Evolutionary conservation across 1,140 invertebrate genomes (phyloP).

Genomic region (Drosophila obscura): DNA sequence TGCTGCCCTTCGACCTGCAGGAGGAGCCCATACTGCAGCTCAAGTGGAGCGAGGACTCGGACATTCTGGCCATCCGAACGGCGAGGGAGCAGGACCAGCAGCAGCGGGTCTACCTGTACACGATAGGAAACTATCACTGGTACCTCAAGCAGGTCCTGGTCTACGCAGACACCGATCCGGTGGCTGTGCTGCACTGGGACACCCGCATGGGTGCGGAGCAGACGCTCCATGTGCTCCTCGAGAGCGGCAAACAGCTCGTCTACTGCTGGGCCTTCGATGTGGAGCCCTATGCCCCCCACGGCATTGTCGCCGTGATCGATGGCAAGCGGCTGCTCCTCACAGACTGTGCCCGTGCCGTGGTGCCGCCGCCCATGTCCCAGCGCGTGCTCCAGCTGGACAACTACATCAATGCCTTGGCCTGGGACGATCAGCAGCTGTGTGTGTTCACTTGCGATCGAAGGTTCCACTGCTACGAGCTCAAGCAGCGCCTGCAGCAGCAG

Average conservation of each 20-base stretch:
- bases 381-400: conserved; percentile 85
- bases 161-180: conserved; percentile 65
- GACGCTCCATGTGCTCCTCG: conserved; percentile 86
- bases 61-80: conserved; percentile 88
- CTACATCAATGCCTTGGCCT: conserved; percentile 85
- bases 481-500: neutral
- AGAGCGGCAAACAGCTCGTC: conserved; percentile 85
- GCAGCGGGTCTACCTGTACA: conserved; percentile 89
- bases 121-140: conserved; percentile 95
- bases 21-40: conserved; percentile 86
- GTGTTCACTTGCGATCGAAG: conserved; percentile 46
- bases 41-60: conserved; percentile 91
- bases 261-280: conserved; percentile 84
- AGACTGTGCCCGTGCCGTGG: conserved; percentile 88
- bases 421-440: conserved; percentile 31
- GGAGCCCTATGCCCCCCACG: conserved; percentile 62
- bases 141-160: conserved; percentile 90
- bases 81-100: conserved; percentile 75
- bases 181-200: conserved; percentile 87
- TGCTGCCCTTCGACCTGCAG: conserved; percentile 86
- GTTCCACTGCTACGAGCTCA: conserved; percentile 43
- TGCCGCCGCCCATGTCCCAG: conserved; percentile 93
- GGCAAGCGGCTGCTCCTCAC: conserved; percentile 90
- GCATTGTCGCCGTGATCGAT: conserved; percentile 91
- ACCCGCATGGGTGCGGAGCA: conserved; percentile 85